Evolutionary conservation across 1,140 invertebrate genomes (phyloP).

Genomic region (Littorina saxatilis): DNA sequence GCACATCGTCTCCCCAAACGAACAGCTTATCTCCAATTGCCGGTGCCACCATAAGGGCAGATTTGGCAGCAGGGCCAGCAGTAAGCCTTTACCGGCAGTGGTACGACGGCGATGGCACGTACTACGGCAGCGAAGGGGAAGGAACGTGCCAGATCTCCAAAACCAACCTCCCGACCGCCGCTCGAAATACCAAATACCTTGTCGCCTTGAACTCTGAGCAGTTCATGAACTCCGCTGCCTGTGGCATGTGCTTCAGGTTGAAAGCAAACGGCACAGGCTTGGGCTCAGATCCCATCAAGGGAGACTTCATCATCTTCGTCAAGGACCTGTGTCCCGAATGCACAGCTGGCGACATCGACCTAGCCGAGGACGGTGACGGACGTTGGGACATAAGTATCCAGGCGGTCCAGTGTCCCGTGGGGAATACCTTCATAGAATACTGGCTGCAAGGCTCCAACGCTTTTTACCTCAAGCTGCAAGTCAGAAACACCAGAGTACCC

Average conservation of each 20-base stretch:
- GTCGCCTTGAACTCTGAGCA: slow-evolving; percentile 21
- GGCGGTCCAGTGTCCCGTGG: slow-evolving; percentile 65
- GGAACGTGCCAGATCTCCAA: slow-evolving; percentile 19
- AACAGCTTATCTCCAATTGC: no score
- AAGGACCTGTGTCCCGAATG: not conserved
- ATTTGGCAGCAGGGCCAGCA: no score
- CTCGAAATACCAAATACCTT: not conserved
- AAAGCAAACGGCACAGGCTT: no score
- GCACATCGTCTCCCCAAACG: no score
- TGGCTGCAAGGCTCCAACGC: slow-evolving; percentile 62
- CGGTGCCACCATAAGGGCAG: no score
- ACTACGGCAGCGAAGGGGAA: slow-evolving; percentile 8
- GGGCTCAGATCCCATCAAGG: no score
- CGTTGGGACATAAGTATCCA: slow-evolving; percentile 61
- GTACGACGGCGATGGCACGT: no score
- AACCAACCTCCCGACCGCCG: not conserved
- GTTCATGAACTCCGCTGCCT: slow-evolving; percentile 23
- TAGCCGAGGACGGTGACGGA: slow-evolving; percentile 63
- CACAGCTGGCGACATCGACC: slow-evolving; percentile 61
- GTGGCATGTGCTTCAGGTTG: slow-evolving; percentile 34
- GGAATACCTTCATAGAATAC: slow-evolving; percentile 58
- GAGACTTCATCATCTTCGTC: no score
- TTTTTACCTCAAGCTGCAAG: slow-evolving; percentile 64
- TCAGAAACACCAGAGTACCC: slow-evolving; percentile 65
- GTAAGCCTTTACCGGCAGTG: no score